phyloP scores from a whole-genome alignment of 2,113 vertebrate genomes.

The Heteronetta atricapilla region DNA sequence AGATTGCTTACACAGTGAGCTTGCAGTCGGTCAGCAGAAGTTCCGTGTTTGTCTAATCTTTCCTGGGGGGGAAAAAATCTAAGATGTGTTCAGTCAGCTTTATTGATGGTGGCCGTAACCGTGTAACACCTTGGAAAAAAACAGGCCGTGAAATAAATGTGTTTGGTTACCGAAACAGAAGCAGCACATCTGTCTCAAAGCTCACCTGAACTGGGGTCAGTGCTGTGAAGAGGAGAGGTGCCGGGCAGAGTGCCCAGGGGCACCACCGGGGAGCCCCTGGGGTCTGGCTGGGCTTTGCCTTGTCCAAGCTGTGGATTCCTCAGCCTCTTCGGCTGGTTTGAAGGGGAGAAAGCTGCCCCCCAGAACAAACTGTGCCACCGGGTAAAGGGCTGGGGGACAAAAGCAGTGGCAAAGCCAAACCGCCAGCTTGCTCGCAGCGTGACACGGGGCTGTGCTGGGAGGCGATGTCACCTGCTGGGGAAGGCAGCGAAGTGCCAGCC shows the following conservation, averaged over 20 bases:
- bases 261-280: too few species aligned
- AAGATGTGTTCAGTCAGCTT: neutral
- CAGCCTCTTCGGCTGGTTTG: fast-evolving
- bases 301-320: neutral
- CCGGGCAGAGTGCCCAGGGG: neutral
- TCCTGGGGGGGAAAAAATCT: fast-evolving
- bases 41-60: fast-evolving
- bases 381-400: too few species aligned
- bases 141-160: fast-evolving
- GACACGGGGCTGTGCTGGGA: neutral
- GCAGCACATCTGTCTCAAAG: neutral
- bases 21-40: neutral
- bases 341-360: neutral
- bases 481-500: fast-evolving
- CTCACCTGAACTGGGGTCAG: fast-evolving
- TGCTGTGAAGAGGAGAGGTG: neutral
- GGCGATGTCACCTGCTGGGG: neutral
- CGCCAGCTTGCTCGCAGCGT: neutral
- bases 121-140: fast-evolving
- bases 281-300: neutral
- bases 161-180: neutral
- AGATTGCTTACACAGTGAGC: neutral
- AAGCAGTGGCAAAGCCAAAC: neutral
- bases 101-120: fast-evolving
- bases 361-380: fast-evolving